Conservation (phyloP, 2,797 vertebrate species). For the Synaphobranchus kaupii region DNA sequence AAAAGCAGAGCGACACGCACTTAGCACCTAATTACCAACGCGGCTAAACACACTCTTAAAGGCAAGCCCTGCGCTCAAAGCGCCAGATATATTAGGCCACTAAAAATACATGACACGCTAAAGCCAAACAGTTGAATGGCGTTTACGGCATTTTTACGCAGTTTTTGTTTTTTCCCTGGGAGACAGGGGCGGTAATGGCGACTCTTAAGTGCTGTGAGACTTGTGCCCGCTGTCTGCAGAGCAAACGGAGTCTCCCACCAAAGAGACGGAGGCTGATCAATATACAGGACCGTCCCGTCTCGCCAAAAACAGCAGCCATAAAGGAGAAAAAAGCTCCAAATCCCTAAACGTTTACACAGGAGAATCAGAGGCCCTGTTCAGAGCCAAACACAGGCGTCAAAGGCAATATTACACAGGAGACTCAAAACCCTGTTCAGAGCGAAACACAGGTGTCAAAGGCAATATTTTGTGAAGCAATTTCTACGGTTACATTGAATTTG, state of each 20-base stretch:
- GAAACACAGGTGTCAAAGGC: background rate
- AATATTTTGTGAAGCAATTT: background rate
- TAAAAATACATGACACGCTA: background rate
- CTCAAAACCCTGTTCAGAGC: background rate
- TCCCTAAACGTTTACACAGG: background rate
- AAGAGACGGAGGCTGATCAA: background rate
- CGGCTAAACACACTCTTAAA: background rate
- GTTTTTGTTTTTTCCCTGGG: background rate
- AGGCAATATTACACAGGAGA: background rate
- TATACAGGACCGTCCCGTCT: background rate
- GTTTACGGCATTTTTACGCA: background rate
- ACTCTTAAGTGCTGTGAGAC: background rate
- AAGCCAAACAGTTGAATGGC: background rate
- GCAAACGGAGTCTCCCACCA: background rate
- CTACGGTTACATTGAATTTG: background rate
- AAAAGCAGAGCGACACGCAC: background rate
- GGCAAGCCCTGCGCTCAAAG: background rate
- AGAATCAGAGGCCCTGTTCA: background rate
- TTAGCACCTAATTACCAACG: background rate
- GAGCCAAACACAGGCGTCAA: no score
- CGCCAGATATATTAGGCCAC: background rate
- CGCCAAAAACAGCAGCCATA: slow-evolving; percentile 3
- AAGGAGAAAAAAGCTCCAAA: background rate
- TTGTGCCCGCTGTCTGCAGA: background rate
- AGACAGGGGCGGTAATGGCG: background rate